These are phyloP conservation scores for Drosophila ercepeae DNA, from an alignment of 1,140 invertebrate genomes.

Conservation along the genomic window DNA sequence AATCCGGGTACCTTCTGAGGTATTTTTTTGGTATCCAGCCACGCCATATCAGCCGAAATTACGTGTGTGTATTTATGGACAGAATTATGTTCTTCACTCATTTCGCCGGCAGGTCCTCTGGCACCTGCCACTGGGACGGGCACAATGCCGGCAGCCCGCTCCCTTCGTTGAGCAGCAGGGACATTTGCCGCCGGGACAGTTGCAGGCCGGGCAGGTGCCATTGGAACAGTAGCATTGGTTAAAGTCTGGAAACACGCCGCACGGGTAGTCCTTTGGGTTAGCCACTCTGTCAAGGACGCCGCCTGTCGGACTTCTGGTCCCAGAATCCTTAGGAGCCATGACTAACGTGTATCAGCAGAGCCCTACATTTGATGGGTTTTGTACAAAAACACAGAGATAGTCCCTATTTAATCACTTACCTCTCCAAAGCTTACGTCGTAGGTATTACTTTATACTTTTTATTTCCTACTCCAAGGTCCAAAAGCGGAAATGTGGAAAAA, in stretches of 20 bases:
- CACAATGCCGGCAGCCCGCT: not conserved
- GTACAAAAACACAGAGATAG: too few species aligned
- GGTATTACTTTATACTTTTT: not conserved
- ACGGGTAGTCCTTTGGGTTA: not conserved
- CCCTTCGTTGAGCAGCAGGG: not conserved
- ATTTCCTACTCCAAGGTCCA: not conserved
- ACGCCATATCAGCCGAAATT: not conserved
- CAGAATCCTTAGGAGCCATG: not conserved
- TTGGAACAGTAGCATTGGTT: not conserved
- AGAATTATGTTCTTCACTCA: not conserved
- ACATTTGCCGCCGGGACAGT: not conserved
- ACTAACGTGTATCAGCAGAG: not conserved
- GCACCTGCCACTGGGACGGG: not conserved
- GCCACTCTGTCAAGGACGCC: not conserved
- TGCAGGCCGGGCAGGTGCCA: not conserved
- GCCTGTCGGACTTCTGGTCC: not conserved
- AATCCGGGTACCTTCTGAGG: not conserved
- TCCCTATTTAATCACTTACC: not conserved
- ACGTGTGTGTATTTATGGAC: not conserved
- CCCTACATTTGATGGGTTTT: not conserved
- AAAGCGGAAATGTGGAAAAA: conserved; percentile 8
- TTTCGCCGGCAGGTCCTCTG: not conserved
- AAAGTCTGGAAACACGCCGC: not conserved
- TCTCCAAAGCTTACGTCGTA: not conserved
- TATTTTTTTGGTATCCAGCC: not conserved